phyloP scores from a whole-genome alignment of 2,888 invertebrate species.

The Drosophila formosana region DNA sequence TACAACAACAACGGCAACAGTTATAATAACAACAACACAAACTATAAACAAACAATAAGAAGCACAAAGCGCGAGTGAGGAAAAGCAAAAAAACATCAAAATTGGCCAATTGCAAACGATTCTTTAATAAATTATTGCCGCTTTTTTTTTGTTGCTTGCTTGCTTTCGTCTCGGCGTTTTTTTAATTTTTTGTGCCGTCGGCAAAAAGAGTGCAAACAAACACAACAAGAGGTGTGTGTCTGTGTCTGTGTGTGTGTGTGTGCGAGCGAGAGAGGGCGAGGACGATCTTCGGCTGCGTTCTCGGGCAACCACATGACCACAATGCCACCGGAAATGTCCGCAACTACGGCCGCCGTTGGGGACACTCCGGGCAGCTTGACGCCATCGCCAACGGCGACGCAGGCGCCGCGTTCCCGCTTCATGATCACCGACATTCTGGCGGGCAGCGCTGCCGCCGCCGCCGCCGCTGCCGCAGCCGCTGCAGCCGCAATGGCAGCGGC shows the following conservation, averaged over 20 bases:
- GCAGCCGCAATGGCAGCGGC: conserved; percentile 61
- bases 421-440: conserved; percentile 96
- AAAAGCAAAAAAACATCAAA: background rate
- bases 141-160: conserved; percentile 1
- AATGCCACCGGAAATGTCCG: conserved; percentile 84
- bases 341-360: conserved; percentile 78
- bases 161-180: conserved; percentile 28
- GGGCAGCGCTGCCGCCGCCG: conserved; percentile 86
- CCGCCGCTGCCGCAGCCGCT: conserved; percentile 73
- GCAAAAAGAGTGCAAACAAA: conserved; percentile 29
- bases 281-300: background rate
- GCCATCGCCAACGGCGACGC: conserved; percentile 67
- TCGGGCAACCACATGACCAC: conserved; percentile 78
- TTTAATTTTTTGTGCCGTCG: conserved; percentile 50
- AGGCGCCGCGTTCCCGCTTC: conserved; percentile 91
- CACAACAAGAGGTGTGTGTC: background rate
- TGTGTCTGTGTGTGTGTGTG: background rate
- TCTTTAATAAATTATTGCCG: background rate
- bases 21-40: background rate
- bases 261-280: conserved; percentile 12
- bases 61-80: conserved; percentile 18
- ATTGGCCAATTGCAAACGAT: conserved; percentile 5
- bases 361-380: conserved; percentile 69
- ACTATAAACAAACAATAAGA: background rate
- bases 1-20: conserved; percentile 7